Conservation (phyloP, 2,797 vertebrate genomes). For the Lepus townsendii region DNA sequence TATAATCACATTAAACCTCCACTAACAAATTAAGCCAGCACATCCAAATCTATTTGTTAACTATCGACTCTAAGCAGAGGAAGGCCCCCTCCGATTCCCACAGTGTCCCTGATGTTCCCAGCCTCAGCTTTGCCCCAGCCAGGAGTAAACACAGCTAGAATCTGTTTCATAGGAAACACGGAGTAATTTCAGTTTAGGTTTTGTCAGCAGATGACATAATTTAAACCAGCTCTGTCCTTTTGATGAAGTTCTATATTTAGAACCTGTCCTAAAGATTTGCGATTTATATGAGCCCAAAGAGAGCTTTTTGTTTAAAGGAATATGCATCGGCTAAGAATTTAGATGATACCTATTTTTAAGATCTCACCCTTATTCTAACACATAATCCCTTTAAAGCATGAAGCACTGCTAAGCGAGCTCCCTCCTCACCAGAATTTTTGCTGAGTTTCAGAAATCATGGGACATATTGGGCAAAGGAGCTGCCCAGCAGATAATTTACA, state of each 20-base stretch:
- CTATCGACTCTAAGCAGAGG: neutral
- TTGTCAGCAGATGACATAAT: neutral
- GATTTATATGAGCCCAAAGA: constrained; percentile 4
- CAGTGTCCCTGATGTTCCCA: accelerated
- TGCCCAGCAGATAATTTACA: constrained; percentile 38
- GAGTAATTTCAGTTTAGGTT: neutral
- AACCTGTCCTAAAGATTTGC: constrained; percentile 25
- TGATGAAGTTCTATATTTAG: constrained; percentile 59
- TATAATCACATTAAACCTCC: neutral
- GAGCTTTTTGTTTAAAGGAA: neutral
- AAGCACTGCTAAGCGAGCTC: neutral
- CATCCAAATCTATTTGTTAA: neutral
- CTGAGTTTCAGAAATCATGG: neutral
- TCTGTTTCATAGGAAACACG: neutral
- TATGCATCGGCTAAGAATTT: neutral
- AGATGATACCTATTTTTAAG: constrained; percentile 40
- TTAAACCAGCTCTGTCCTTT: constrained; percentile 9
- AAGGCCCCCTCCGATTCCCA: neutral
- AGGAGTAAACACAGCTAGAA: neutral
- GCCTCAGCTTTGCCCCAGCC: neutral
- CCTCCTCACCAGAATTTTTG: neutral
- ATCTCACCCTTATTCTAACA: constrained; percentile 56
- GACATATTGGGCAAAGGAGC: neutral
- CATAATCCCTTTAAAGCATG: neutral
- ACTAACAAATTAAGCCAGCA: neutral